These are phyloP conservation scores for Nannobrachium achirus DNA, from an alignment of 2,113 vertebrate species.

Conservation along the genomic window DNA sequence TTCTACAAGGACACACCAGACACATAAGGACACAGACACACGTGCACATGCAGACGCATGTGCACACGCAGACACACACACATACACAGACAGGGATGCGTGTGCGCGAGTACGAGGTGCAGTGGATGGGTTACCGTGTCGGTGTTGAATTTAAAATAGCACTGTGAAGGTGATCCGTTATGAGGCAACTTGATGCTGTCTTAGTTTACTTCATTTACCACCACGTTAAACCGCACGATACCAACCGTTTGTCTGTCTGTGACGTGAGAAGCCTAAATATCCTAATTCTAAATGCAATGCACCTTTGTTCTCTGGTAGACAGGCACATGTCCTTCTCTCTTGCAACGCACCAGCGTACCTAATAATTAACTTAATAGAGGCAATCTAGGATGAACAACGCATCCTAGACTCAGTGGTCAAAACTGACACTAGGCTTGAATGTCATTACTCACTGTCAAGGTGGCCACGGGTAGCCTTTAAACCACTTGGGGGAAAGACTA, in stretches of 20 bases:
- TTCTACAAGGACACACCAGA: conserved; percentile 38
- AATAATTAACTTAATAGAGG: too few relatives aligned
- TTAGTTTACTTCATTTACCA: neutral
- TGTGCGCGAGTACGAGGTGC: neutral
- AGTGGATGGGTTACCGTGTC: neutral
- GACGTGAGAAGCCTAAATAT: neutral
- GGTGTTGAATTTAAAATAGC: conserved; percentile 13
- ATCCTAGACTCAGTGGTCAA: too few relatives aligned
- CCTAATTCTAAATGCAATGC: too few relatives aligned
- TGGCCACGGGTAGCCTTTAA: neutral
- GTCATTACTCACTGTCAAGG: too few relatives aligned
- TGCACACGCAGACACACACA: conserved; percentile 1
- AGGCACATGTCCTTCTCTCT: too few relatives aligned
- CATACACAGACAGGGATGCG: conserved; percentile 31
- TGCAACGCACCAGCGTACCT: too few relatives aligned
- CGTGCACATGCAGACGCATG: neutral
- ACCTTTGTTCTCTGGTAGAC: too few relatives aligned
- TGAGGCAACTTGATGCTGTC: neutral
- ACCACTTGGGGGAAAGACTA: too few relatives aligned
- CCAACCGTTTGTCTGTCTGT: neutral
- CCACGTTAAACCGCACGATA: neutral
- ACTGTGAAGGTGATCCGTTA: neutral
- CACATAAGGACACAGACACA: neutral
- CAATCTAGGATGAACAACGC: too few relatives aligned
- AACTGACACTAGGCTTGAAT: too few relatives aligned